These are phyloP conservation scores for Leptosomus discolor DNA, from an alignment of 2,113 vertebrate species.

Conservation along the genomic window DNA sequence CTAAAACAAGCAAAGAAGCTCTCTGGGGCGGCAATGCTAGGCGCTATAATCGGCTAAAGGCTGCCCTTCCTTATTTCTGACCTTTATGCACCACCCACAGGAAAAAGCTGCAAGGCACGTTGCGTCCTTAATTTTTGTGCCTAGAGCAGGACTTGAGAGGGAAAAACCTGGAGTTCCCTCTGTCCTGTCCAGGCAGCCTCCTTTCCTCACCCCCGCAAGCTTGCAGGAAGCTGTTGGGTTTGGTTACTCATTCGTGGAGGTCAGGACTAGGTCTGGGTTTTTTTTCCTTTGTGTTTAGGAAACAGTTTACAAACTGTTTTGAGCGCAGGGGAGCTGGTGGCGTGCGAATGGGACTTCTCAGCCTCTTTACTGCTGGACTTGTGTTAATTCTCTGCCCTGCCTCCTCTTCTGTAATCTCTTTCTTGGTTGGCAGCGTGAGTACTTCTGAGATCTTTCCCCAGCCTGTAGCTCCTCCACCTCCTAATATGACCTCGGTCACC, in stretches of 20 bases:
- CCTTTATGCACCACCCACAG: neutral
- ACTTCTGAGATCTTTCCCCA: conserved; percentile 44
- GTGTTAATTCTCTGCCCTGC: neutral
- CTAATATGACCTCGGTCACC: conserved; percentile 70
- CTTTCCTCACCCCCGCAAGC: neutral
- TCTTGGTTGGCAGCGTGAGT: conserved; percentile 54
- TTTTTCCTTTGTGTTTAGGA: conserved; percentile 54
- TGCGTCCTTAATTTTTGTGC: neutral
- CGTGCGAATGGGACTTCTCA: conserved; percentile 2
- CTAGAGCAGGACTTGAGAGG: neutral
- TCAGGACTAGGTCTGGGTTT: conserved; percentile 19
- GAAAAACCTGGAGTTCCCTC: neutral
- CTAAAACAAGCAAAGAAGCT: neutral
- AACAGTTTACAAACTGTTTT: conserved; percentile 55
- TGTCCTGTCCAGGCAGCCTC: neutral
- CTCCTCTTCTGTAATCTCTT: conserved; percentile 18
- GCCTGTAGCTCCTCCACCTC: conserved; percentile 13
- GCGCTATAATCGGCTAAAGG: neutral
- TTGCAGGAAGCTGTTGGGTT: conserved; percentile 33
- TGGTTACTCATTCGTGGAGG: conserved; percentile 48
- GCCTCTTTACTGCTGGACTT: neutral
- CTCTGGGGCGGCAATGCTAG: neutral
- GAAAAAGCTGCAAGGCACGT: neutral
- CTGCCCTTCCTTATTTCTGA: neutral
- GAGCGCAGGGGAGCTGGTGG: conserved; percentile 3